A percentile compares a stretch with the other conserved stretches of the same genome.
These are phyloP conservation scores for Argopecten irradians DNA, from an alignment of 1,140 invertebrate species.

Conservation along the genomic window DNA sequence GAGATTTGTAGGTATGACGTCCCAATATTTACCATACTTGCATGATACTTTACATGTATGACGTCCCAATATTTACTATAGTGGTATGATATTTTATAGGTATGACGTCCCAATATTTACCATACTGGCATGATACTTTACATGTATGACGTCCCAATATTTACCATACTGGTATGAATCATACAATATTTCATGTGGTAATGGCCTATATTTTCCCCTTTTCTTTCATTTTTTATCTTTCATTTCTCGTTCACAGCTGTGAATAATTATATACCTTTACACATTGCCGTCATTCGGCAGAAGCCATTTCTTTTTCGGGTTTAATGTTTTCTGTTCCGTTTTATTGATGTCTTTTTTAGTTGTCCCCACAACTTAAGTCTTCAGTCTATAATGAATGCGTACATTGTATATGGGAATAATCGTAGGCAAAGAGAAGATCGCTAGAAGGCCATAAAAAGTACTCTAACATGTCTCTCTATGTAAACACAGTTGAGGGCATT, in stretches of 20 bases:
- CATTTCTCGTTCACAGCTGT: slow-evolving; percentile 6
- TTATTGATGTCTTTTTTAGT: not conserved
- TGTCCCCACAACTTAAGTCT: not conserved
- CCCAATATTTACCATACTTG: too few species aligned
- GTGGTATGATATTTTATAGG: too few species aligned
- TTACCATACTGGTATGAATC: slow-evolving; percentile 9
- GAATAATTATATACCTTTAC: not conserved
- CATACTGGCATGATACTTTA: too few species aligned
- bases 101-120: too few species aligned
- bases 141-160: too few species aligned
- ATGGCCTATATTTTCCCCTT: not conserved
- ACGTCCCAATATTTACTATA: too few species aligned
- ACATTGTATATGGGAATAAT: not conserved
- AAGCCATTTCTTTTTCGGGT: not conserved
- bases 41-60: too few species aligned
- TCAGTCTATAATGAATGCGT: not conserved
- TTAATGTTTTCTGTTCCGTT: not conserved
- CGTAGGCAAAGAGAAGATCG: not conserved
- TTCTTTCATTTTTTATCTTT: not conserved
- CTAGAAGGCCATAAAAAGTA: too few species aligned
- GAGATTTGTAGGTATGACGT: too few species aligned
- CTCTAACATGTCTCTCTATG: too few species aligned
- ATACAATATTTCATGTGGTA: not conserved
- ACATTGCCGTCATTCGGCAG: not conserved
- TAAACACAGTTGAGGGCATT: too few species aligned